phyloP scores from a whole-genome alignment of 2,113 vertebrate species.

The Sturnira hondurensis region DNA sequence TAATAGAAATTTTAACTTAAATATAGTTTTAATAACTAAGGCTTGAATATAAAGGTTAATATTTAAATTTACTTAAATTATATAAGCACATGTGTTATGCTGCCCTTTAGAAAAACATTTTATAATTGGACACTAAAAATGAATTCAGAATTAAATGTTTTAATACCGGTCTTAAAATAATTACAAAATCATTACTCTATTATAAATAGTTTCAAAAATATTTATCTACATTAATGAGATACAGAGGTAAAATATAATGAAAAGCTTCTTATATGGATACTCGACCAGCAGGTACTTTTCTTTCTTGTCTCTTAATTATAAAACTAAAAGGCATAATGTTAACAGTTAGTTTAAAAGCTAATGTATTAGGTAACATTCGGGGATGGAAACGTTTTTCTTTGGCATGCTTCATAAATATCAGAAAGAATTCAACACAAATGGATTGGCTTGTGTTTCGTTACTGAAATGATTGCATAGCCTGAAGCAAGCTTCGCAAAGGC shows the following conservation, averaged over 20 bases:
- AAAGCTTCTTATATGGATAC: background rate
- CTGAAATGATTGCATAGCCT: constrained; percentile 43
- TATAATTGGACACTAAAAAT: background rate
- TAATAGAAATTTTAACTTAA: background rate
- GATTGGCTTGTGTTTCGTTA: constrained; percentile 64
- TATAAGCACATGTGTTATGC: background rate
- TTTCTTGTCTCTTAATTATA: background rate
- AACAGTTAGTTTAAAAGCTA: background rate
- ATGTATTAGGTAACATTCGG: background rate
- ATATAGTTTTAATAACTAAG: background rate
- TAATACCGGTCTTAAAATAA: background rate
- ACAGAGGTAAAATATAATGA: background rate
- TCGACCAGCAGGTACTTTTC: background rate
- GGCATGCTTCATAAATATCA: constrained; percentile 35
- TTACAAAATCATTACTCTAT: background rate
- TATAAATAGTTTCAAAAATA: background rate
- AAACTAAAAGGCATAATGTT: constrained; percentile 2
- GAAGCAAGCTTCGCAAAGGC: constrained; percentile 38
- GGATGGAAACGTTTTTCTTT: constrained; percentile 8
- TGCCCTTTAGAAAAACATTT: background rate
- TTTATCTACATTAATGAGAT: background rate
- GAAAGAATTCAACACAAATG: constrained; percentile 64
- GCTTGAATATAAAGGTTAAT: background rate
- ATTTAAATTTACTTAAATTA: background rate
- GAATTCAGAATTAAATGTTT: background rate